Evolutionary conservation across 2,888 invertebrate species (phyloP).

Genomic region (Scaptomyza reducta): DNA sequence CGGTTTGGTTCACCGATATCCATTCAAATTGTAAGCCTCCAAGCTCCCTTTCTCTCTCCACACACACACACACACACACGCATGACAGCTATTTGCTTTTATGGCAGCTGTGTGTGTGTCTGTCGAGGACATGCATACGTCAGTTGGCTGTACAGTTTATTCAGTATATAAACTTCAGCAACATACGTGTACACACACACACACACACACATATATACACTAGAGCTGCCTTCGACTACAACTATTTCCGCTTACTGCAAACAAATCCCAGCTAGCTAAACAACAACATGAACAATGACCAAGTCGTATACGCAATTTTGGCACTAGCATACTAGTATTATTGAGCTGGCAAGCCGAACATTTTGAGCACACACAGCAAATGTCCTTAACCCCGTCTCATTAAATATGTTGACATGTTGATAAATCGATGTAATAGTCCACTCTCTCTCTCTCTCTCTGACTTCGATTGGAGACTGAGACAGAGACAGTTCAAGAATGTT

Average conservation of each 20-base stretch:
- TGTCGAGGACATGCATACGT: constrained; percentile 68
- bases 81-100: constrained; percentile 76
- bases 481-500: constrained; percentile 7
- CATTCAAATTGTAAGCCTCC: constrained; percentile 48
- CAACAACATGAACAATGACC: constrained; percentile 57
- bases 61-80: constrained; percentile 28
- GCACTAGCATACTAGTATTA: constrained; percentile 70
- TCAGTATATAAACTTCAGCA: constrained; percentile 73
- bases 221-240: constrained; percentile 44
- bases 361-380: constrained; percentile 32
- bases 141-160: constrained; percentile 75
- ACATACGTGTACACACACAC: constrained; percentile 30
- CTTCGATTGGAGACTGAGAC: constrained; percentile 40
- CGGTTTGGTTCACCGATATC: constrained; percentile 55
- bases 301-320: constrained; percentile 74
- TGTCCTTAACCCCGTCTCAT: constrained; percentile 73
- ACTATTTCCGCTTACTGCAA: constrained; percentile 76
- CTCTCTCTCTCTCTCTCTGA: constrained; percentile 24
- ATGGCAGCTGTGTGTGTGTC: constrained; percentile 53
- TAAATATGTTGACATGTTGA: constrained; percentile 79
- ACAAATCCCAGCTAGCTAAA: constrained; percentile 74
- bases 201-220: constrained; percentile 1
- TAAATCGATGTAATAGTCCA: constrained; percentile 71
- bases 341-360: constrained; percentile 56
- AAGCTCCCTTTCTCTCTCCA: not conserved